These are phyloP conservation scores for Shinisaurus crocodilurus DNA, from an alignment of 2,113 vertebrate genomes.

Conservation along the genomic window DNA sequence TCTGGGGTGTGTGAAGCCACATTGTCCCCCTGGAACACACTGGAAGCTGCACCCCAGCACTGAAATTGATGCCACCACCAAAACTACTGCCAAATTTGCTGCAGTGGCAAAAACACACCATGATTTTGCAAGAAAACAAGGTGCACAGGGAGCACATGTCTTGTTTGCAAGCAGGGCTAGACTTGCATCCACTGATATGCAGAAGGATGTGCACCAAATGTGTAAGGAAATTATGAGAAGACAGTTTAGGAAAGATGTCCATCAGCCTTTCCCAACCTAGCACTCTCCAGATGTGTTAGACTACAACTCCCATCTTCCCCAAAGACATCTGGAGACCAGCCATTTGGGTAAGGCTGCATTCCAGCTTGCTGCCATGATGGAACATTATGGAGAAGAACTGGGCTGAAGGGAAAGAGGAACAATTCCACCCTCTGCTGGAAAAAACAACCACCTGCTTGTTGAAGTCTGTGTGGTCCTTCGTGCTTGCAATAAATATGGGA, in stretches of 20 bases:
- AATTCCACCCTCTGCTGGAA: constrained; percentile 51
- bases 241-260: background rate
- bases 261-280: background rate
- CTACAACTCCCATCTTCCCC: no score
- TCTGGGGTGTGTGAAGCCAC: no score
- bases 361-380: constrained; percentile 41
- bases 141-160: no score
- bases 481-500: constrained; percentile 50
- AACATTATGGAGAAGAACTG: constrained; percentile 61
- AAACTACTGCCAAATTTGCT: no score
- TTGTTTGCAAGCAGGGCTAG: constrained; percentile 9
- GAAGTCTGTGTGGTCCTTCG: constrained; percentile 51
- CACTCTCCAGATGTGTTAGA: no score
- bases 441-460: constrained; percentile 38
- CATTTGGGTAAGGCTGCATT: background rate
- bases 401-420: constrained; percentile 46
- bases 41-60: no score
- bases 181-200: constrained; percentile 25
- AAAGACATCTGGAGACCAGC: no score
- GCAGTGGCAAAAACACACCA: no score
- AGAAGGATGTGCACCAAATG: constrained; percentile 26
- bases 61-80: no score
- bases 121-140: no score
- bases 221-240: constrained; percentile 44
- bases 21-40: no score